A percentile compares a stretch with the other conserved stretches of the same genome.
phyloP scores from a whole-genome alignment of 2,113 vertebrate genomes.

The Oryzias curvinotus region DNA sequence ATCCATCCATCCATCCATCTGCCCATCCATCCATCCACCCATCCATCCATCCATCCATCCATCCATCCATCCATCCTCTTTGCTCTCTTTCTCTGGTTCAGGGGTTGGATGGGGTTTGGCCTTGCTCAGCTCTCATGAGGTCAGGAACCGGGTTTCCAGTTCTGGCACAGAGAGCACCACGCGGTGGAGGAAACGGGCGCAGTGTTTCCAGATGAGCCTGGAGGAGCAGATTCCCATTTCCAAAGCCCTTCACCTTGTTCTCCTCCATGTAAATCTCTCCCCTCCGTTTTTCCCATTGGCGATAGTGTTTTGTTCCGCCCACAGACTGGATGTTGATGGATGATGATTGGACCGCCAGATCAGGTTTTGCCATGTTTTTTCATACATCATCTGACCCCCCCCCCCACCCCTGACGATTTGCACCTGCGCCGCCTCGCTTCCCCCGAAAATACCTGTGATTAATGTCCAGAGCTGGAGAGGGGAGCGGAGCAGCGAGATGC shows the following conservation, averaged over 20 bases:
- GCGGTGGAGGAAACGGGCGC: neutral
- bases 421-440: slow-evolving; percentile 69
- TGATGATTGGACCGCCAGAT: slow-evolving; percentile 74
- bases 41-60: too few relatives aligned
- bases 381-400: slow-evolving; percentile 71
- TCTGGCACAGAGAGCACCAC: too few relatives aligned
- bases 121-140: too few relatives aligned
- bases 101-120: too few relatives aligned
- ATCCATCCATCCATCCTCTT: too few relatives aligned
- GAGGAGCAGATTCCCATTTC: slow-evolving; percentile 28
- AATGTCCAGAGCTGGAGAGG: slow-evolving; percentile 59
- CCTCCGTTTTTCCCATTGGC: slow-evolving; percentile 55
- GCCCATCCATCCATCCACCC: too few relatives aligned
- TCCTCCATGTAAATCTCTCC: slow-evolving; percentile 32
- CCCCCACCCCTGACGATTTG: slow-evolving; percentile 56
- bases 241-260: slow-evolving; percentile 41
- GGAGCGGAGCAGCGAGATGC: slow-evolving; percentile 50
- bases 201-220: neutral
- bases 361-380: slow-evolving; percentile 69
- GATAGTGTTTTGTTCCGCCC: slow-evolving; percentile 51
- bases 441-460: slow-evolving; percentile 74
- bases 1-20: too few relatives aligned
- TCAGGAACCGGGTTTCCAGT: too few relatives aligned
- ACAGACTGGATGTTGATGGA: slow-evolving; percentile 66
- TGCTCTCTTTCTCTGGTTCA: too few relatives aligned